These are phyloP conservation scores for Dasypus novemcinctus DNA, from an alignment of 2,113 vertebrate species.

Conservation along the genomic window DNA sequence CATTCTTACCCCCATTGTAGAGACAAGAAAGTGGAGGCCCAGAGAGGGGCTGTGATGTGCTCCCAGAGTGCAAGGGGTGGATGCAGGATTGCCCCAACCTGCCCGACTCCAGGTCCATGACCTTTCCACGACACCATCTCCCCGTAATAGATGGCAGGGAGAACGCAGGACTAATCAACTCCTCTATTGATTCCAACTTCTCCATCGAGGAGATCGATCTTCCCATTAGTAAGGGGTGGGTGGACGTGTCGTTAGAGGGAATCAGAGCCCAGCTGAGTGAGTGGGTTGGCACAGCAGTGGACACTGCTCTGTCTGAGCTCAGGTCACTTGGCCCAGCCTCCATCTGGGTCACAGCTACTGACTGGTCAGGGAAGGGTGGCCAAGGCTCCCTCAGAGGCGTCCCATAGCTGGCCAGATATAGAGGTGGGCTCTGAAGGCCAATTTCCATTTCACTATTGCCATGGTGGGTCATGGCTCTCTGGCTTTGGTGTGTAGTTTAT, in stretches of 20 bases:
- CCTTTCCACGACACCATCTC: neutral
- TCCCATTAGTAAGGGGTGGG: slow-evolving; percentile 46
- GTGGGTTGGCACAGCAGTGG: fast-evolving
- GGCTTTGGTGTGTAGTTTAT: neutral
- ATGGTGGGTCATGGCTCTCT: neutral
- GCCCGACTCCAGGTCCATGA: neutral
- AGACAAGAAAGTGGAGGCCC: neutral
- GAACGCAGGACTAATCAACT: slow-evolving; percentile 63
- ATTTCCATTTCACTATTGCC: neutral
- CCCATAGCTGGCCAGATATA: neutral
- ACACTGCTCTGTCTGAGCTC: neutral
- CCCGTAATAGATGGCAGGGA: slow-evolving; percentile 8
- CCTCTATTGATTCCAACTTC: slow-evolving; percentile 61
- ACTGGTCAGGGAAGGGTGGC: neutral
- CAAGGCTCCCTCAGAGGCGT: neutral
- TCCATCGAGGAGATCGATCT: slow-evolving; percentile 58
- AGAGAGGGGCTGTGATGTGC: fast-evolving
- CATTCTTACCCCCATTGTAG: neutral
- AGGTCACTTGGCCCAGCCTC: neutral
- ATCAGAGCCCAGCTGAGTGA: neutral
- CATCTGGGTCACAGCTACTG: neutral
- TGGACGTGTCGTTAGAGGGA: neutral
- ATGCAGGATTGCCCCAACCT: neutral
- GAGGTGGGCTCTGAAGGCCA: neutral
- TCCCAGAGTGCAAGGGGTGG: fast-evolving